phyloP scores from a whole-genome alignment of 2,888 invertebrate genomes.

The Sceliomorpha sp. region DNA sequence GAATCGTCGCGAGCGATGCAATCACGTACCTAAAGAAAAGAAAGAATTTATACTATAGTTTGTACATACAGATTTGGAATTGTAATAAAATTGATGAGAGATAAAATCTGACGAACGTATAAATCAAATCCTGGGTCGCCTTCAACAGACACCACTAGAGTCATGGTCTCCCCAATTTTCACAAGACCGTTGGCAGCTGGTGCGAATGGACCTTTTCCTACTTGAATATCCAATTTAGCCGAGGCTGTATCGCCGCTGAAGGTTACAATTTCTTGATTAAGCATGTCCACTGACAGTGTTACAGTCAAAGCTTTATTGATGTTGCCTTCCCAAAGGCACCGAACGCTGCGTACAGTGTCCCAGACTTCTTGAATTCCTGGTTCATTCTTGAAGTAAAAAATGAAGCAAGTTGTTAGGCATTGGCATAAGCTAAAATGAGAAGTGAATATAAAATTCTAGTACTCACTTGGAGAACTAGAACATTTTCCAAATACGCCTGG shows the following conservation, averaged over 20 bases:
- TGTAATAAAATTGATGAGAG: constrained; percentile 3
- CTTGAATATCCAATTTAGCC: constrained; percentile 88
- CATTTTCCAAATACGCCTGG: constrained; percentile 89
- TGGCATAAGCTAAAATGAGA: too few species aligned
- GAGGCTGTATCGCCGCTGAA: constrained; percentile 92
- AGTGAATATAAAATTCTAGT: too few species aligned
- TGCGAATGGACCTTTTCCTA: constrained; percentile 89
- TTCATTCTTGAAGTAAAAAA: constrained; percentile 85
- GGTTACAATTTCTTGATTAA: constrained; percentile 89
- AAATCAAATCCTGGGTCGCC: constrained; percentile 91
- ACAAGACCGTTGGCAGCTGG: constrained; percentile 88
- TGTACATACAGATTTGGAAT: not conserved
- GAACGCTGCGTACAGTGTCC: constrained; percentile 89
- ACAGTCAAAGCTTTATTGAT: constrained; percentile 88
- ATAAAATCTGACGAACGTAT: constrained; percentile 73
- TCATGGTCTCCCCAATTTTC: constrained; percentile 91
- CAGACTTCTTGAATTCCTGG: constrained; percentile 88
- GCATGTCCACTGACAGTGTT: constrained; percentile 88
- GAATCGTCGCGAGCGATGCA: constrained; percentile 88
- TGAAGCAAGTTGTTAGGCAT: too few species aligned
- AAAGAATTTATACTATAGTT: not conserved
- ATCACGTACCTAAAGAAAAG: constrained; percentile 84
- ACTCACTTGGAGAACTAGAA: constrained; percentile 84
- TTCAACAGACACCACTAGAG: constrained; percentile 88
- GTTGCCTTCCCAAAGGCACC: constrained; percentile 91